These are phyloP conservation scores for Listronotus bonariensis DNA, from an alignment of 1,140 invertebrate species.

Conservation along the genomic window DNA sequence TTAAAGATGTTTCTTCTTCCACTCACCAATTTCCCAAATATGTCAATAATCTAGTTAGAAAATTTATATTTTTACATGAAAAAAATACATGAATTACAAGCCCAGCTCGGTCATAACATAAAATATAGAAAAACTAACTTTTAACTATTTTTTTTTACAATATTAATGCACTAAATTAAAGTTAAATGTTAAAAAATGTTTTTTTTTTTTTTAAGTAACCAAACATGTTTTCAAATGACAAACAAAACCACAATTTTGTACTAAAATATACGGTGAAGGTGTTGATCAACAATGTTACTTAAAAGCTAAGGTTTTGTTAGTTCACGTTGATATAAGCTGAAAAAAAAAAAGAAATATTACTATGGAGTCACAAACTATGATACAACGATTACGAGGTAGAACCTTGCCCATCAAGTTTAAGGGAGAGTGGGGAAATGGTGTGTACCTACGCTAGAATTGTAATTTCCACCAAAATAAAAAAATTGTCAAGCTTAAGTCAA, in stretches of 20 bases:
- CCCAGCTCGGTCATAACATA: constrained; percentile 2
- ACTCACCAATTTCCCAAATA: neutral
- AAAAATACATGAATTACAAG: neutral
- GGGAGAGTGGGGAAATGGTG: too few species aligned
- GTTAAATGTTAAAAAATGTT: constrained; percentile 2
- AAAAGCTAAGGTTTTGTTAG: constrained; percentile 31
- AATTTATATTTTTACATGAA: neutral
- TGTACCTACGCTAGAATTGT: too few species aligned
- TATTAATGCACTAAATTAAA: constrained; percentile 21
- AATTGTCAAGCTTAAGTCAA: too few species aligned
- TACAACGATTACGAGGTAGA: too few species aligned
- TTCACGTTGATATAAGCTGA: constrained; percentile 54
- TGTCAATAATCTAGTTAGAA: constrained; percentile 2
- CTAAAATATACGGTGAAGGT: constrained; percentile 46
- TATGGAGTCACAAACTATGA: too few species aligned
- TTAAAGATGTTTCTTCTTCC: constrained; percentile 14
- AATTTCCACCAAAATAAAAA: too few species aligned
- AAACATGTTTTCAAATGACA: constrained; percentile 14
- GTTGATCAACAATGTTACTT: constrained; percentile 41
- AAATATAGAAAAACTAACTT: constrained; percentile 4
- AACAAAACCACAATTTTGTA: constrained; percentile 47
- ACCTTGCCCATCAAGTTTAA: too few species aligned
- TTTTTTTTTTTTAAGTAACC: constrained; percentile 28
- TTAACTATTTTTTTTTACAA: constrained; percentile 13
- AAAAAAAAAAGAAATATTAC: constrained; percentile 36